Evolutionary conservation across 2,888 invertebrate species (phyloP).

Genomic region (Cynaeus angustus): DNA sequence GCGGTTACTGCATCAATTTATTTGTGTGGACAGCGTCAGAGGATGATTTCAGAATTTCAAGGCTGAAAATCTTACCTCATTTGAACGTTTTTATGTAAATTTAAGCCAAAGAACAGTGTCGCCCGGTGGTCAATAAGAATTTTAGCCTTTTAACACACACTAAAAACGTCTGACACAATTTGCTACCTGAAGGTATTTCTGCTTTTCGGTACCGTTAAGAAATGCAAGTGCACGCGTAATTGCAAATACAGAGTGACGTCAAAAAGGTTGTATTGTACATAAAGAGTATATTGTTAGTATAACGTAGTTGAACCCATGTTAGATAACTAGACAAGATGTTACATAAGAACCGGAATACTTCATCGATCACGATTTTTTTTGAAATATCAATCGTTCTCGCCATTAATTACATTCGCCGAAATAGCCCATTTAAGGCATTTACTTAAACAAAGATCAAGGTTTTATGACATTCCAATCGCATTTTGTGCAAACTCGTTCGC

Average conservation of each 20-base stretch:
- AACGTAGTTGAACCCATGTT: too few species aligned
- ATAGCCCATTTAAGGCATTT: slow-evolving; percentile 21
- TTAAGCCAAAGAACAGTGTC: too few species aligned
- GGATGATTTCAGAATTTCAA: slow-evolving; percentile 18
- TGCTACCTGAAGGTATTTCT: too few species aligned
- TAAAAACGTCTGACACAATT: neutral
- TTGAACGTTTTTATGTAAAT: slow-evolving; percentile 4
- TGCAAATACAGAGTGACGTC: neutral
- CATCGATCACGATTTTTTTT: neutral
- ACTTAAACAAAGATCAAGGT: slow-evolving; percentile 33
- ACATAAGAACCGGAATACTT: too few species aligned
- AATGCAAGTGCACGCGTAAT: slow-evolving; percentile 23
- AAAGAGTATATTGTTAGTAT: too few species aligned
- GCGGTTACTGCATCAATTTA: neutral
- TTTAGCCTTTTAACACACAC: slow-evolving; percentile 2
- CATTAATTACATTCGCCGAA: slow-evolving; percentile 17
- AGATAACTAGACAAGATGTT: too few species aligned
- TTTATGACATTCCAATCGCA: slow-evolving; percentile 10
- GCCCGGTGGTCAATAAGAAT: too few species aligned
- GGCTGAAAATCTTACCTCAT: slow-evolving; percentile 13
- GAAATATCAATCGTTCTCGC: neutral
- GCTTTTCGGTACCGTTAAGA: neutral
- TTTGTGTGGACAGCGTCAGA: slow-evolving; percentile 2
- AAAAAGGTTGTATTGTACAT: neutral
- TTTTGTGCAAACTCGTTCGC: slow-evolving; percentile 10